Percentiles rank a stretch among this genome's conserved stretches.
phyloP scores from a whole-genome alignment of 2,888 invertebrate genomes.

The Idaea dimidiata region DNA sequence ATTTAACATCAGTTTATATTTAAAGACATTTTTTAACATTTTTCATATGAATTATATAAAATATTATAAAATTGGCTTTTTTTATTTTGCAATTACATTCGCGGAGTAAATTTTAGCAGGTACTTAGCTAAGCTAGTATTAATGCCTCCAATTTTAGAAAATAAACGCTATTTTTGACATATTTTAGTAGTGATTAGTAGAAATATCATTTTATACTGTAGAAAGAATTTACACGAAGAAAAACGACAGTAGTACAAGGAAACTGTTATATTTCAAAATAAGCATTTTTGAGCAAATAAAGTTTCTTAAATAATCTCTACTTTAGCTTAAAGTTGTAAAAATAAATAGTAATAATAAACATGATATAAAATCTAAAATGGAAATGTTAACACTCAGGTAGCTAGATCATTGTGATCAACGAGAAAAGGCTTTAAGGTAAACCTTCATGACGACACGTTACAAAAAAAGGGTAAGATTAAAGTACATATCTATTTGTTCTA shows the following conservation, averaged over 20 bases:
- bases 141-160: conserved; percentile 1
- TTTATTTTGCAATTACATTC: conserved; percentile 25
- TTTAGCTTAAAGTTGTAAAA: conserved; percentile 65
- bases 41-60: conserved; percentile 77
- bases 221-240: conserved; percentile 15
- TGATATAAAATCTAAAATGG: conserved; percentile 78
- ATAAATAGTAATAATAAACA: conserved; percentile 70
- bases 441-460: neutral
- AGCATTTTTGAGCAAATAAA: conserved; percentile 75
- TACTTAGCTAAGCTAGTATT: neutral
- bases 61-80: conserved; percentile 50
- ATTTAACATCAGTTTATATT: conserved; percentile 56
- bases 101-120: neutral
- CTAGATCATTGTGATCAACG: conserved; percentile 57
- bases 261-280: conserved; percentile 61
- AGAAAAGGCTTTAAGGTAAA: conserved; percentile 33
- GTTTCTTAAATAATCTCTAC: conserved; percentile 65
- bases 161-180: neutral
- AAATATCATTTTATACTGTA: neutral
- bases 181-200: conserved; percentile 4
- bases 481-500: no score
- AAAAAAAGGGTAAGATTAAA: no score
- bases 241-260: conserved; percentile 33
- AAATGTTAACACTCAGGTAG: conserved; percentile 76
- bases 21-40: conserved; percentile 76